Percentiles rank a stretch among this genome's conserved stretches.
Evolutionary conservation across 2,888 invertebrate species (phyloP).

Genomic region (Eretmocerus hayati): DNA sequence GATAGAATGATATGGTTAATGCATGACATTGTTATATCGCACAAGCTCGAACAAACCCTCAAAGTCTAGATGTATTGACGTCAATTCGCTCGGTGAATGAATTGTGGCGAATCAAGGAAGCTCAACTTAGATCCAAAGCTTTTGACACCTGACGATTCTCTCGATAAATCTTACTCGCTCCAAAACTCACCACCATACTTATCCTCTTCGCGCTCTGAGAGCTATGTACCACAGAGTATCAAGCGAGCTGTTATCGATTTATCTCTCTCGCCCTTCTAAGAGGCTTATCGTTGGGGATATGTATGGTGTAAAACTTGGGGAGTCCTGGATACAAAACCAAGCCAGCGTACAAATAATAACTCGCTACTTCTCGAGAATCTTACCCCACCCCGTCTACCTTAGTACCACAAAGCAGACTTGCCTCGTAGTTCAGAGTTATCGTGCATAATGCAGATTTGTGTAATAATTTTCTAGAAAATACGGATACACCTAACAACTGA

Average conservation of each 20-base stretch:
- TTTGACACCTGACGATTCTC: conserved; percentile 24
- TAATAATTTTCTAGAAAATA: no score
- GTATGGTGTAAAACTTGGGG: no score
- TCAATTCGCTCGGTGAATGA: conserved; percentile 29
- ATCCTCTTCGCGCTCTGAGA: neutral
- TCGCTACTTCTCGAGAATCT: no score
- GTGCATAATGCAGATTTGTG: no score
- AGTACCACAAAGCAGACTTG: no score
- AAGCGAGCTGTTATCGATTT: neutral
- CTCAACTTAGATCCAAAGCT: conserved; percentile 4
- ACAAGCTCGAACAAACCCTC: conserved; percentile 26
- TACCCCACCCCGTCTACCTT: no score
- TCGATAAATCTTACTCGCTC: conserved; percentile 26
- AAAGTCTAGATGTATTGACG: conserved; percentile 5
- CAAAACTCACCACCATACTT: neutral
- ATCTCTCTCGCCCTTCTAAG: neutral
- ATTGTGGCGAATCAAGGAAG: conserved; percentile 13
- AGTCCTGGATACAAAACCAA: no score
- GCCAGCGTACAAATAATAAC: no score
- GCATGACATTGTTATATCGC: conserved; percentile 43
- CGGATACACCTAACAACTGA: no score
- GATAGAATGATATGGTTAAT: no score
- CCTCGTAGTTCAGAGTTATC: no score
- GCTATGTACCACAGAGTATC: neutral
- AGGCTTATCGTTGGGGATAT: neutral